phyloP scores from a whole-genome alignment of 1,140 invertebrate species.

The Drosophila melanica region DNA sequence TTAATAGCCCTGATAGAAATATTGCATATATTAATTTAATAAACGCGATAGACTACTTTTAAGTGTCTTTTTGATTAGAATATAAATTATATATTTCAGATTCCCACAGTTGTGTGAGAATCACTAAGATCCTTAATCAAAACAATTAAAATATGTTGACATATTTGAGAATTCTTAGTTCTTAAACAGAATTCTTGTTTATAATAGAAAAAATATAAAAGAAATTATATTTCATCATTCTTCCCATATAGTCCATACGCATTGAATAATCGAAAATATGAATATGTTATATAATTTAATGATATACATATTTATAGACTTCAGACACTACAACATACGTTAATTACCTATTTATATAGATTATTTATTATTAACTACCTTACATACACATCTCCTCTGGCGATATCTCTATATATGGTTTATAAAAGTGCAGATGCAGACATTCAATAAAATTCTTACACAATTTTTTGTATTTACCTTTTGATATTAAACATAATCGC shows the following conservation, averaged over 20 bases:
- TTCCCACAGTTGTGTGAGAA: too few relatives aligned
- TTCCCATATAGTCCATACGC: neutral
- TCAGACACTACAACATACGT: slow-evolving; percentile 62
- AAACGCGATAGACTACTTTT: too few relatives aligned
- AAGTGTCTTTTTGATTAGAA: too few relatives aligned
- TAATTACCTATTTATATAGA: slow-evolving; percentile 49
- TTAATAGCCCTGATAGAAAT: too few relatives aligned
- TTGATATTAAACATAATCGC: slow-evolving; percentile 24
- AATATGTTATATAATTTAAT: slow-evolving; percentile 66
- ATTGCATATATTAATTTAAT: too few relatives aligned
- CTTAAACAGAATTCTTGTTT: too few relatives aligned
- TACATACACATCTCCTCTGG: slow-evolving; percentile 51
- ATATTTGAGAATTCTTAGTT: too few relatives aligned
- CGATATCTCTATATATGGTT: slow-evolving; percentile 45
- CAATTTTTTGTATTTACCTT: slow-evolving; percentile 17
- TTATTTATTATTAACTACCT: slow-evolving; percentile 62
- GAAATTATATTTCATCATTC: too few relatives aligned
- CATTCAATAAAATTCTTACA: slow-evolving; percentile 46
- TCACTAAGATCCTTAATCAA: too few relatives aligned
- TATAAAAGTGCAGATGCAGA: slow-evolving; percentile 61
- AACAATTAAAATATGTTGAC: too few relatives aligned
- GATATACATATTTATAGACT: slow-evolving; percentile 65
- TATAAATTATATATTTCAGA: too few relatives aligned
- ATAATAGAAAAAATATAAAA: too few relatives aligned
- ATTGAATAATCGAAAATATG: slow-evolving; percentile 6